These are phyloP conservation scores for Pecten maximus DNA, from an alignment of 2,888 invertebrate species.

Conservation along the genomic window DNA sequence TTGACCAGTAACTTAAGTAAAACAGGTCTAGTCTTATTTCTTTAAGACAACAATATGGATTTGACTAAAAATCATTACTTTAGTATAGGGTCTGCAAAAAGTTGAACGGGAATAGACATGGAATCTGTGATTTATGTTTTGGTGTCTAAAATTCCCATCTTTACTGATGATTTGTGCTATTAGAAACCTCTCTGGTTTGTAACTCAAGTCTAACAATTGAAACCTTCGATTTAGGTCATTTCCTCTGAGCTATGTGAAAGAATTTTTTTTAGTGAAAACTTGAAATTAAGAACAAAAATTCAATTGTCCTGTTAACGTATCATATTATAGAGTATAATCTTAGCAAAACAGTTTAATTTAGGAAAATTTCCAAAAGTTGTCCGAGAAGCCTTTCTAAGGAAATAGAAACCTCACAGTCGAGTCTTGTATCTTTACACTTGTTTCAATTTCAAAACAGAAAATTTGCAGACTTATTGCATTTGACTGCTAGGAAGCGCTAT, in stretches of 20 bases:
- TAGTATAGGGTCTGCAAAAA: no score
- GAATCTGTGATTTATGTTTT: no score
- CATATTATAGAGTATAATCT: background rate
- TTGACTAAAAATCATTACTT: no score
- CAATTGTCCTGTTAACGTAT: background rate
- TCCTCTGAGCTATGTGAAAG: background rate
- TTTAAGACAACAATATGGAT: no score
- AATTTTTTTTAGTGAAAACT: background rate
- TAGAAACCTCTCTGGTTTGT: no score
- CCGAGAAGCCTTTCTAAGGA: background rate
- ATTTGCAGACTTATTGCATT: slow-evolving; percentile 12
- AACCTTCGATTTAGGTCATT: background rate
- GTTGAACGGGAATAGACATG: no score
- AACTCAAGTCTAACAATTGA: background rate
- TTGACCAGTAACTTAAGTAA: no score
- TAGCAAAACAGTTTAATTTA: background rate
- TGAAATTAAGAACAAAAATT: background rate
- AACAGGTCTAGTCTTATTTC: no score
- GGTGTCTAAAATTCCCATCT: no score
- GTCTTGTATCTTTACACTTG: background rate
- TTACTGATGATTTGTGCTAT: no score
- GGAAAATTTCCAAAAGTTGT: background rate
- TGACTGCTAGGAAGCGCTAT: background rate
- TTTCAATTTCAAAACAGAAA: slow-evolving; percentile 26
- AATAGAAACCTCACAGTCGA: background rate